phyloP scores from a whole-genome alignment of 2,797 vertebrate species.

The Odontamblyopus lacepedii region DNA sequence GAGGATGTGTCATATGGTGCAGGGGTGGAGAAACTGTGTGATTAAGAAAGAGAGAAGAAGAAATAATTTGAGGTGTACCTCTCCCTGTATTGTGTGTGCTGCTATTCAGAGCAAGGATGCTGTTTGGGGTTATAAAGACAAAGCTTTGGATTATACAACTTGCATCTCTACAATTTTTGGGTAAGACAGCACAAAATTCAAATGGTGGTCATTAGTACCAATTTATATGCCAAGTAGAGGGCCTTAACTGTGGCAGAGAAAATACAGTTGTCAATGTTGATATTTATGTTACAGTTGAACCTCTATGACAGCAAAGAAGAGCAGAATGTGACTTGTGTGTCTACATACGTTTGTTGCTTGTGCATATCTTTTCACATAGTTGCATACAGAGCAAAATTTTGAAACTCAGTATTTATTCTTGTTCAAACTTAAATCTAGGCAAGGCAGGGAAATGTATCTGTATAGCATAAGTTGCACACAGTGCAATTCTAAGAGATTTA shows the following conservation, averaged over 20 bases:
- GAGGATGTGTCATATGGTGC: constrained; percentile 60
- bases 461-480: too few relatives aligned
- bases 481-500: too few relatives aligned
- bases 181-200: constrained; percentile 39
- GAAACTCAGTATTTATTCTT: not conserved
- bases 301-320: not conserved
- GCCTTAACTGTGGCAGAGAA: not conserved
- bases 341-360: not conserved
- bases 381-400: not conserved
- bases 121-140: constrained; percentile 20
- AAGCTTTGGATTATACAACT: constrained; percentile 49
- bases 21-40: constrained; percentile 43
- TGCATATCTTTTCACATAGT: not conserved
- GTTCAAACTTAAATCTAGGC: not conserved
- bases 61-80: constrained; percentile 14
- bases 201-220: not conserved
- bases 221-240: not conserved
- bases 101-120: constrained; percentile 54
- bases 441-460: not conserved
- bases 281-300: not conserved
- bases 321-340: not conserved
- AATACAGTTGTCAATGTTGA: not conserved
- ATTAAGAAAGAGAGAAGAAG: constrained; percentile 19
- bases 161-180: constrained; percentile 43
- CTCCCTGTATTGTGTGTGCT: constrained; percentile 10